Evolutionary conservation across 1,140 invertebrate species (phyloP).

Genomic region (Sminthurides bifidus): DNA sequence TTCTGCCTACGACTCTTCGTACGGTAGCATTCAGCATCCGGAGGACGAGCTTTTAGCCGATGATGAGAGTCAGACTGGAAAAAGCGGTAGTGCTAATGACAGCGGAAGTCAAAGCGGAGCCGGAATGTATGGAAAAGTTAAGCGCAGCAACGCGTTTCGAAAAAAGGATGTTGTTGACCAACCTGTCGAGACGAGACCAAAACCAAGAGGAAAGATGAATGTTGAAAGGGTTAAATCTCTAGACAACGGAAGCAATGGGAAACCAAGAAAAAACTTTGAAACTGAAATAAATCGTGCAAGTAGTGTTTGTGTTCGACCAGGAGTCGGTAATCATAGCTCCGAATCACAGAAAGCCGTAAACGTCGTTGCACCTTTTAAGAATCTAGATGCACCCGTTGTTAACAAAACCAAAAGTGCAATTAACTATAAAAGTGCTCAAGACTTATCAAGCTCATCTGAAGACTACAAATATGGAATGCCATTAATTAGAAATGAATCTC

Average conservation of each 20-base stretch:
- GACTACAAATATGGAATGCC: not conserved
- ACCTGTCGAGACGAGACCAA: not conserved
- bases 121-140: constrained; percentile 22
- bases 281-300: constrained; percentile 10
- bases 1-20: not conserved
- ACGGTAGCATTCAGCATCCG: too few species aligned
- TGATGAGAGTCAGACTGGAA: not conserved
- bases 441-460: not conserved
- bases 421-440: not conserved
- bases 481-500: not conserved
- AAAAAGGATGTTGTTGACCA: constrained; percentile 18
- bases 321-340: not conserved
- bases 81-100: not conserved
- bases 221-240: constrained; percentile 29
- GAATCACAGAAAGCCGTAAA: constrained; percentile 18
- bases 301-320: constrained; percentile 21
- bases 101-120: not conserved
- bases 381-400: too few species aligned
- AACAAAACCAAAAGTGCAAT: constrained; percentile 4
- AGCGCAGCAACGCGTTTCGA: constrained; percentile 28
- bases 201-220: constrained; percentile 10
- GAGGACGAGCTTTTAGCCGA: not conserved
- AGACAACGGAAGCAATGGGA: constrained; percentile 11
- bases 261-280: constrained; percentile 2
- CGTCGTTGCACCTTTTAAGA: constrained; percentile 24